Evolutionary conservation across 2,797 vertebrate species (phyloP), one percentile per base, ranked within the genome.

Genomic region (Liasis olivaceus): DNA sequence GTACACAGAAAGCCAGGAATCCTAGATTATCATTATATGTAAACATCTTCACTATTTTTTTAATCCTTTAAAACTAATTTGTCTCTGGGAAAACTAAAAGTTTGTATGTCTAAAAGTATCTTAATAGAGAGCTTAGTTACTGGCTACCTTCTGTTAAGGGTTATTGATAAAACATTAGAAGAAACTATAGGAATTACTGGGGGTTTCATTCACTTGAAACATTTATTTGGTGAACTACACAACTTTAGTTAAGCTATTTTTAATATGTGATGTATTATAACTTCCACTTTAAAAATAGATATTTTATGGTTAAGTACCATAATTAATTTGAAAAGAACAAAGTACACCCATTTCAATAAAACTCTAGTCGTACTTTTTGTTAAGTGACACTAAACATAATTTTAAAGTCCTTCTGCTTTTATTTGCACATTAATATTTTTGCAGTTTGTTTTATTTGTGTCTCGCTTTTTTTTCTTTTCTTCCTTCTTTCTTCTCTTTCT

Each of bases 401-500:
- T 95, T 96, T 95, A 95, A 94, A 96, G 97, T 97, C 94, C 92
- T 97, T 97, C 96, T 97, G 96, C 97, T 95, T 98, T 97, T 96
- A 96, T 98, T 98, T 96, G 95, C 97, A 93, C 98, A 94, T 97
- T 98, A 97, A 98, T 95, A 96, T 97, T 97, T 94, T 93, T 97
- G 92, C 97, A 97, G 96, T 97, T 96, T 97, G 96, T 98, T 97
- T 98, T 98, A 97, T 98, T 98, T 98, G 97, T 98, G 95, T 98
- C 98, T 98, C 96, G 98, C 97, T 98, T 98, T 98, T 81, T 98
- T 95, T 97, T 97, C 96, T 96, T 97, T 97, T 97, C 97, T 97
- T 97, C 97, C 97, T 96, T 95, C 97, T 97, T 98, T 98, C 98
- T 98, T 98, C 98, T 98, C 98, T 98, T 98, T 98, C 98, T 98